Conservation (phyloP, 2,888 invertebrate species). For the Gastracanthus pulcherrimus region DNA sequence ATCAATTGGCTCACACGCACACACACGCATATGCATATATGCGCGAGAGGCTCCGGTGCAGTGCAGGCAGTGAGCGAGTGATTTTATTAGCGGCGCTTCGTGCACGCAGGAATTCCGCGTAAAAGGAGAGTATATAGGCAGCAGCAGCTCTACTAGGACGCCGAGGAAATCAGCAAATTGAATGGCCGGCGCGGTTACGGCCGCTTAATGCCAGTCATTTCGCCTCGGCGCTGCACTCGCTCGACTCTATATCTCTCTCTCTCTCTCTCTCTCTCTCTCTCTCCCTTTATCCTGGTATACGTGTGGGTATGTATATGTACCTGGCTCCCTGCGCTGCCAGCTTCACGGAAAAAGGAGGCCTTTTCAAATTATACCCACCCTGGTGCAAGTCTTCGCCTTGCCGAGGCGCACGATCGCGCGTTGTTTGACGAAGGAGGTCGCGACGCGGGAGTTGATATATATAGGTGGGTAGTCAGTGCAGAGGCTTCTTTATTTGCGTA, state of each 20-base stretch:
- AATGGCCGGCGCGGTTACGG: constrained; percentile 55
- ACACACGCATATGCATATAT: background rate
- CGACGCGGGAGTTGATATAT: background rate
- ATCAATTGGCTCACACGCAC: constrained; percentile 46
- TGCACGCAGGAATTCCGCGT: constrained; percentile 55
- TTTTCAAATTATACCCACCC: constrained; percentile 42
- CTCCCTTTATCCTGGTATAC: background rate
- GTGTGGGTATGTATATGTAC: background rate
- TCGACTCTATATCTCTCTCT: background rate
- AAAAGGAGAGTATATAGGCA: constrained; percentile 22
- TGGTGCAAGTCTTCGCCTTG: background rate
- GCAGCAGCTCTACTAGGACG: too few relatives aligned
- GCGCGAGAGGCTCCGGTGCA: too few relatives aligned
- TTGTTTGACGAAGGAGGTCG: constrained; percentile 41
- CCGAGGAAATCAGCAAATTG: constrained; percentile 60
- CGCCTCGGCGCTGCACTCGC: constrained; percentile 7
- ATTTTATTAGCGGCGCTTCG: constrained; percentile 48
- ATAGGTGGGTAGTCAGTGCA: background rate
- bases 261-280: background rate
- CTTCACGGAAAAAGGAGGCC: constrained; percentile 48
- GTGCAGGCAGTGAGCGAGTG: constrained; percentile 9
- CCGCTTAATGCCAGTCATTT: constrained; percentile 57
- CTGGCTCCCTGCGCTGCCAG: background rate
- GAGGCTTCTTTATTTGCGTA: constrained; percentile 34
- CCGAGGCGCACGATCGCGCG: constrained; percentile 17